These are phyloP conservation scores for Hycleus phaleratus DNA, from an alignment of 1,140 invertebrate species.

Conservation along the genomic window DNA sequence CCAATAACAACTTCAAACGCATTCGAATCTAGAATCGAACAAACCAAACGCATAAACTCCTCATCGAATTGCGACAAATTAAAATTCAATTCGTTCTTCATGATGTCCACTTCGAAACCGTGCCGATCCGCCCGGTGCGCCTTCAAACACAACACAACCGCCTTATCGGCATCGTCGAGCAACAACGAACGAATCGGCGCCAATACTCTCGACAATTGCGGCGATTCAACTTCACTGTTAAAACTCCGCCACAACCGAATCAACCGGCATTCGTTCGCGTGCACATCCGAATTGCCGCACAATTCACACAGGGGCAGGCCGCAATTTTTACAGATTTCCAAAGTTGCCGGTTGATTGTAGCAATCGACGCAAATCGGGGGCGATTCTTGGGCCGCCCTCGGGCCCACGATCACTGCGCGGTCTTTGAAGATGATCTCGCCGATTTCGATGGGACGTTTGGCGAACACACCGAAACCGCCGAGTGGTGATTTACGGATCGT, in stretches of 20 bases:
- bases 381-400: constrained; percentile 41
- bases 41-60: constrained; percentile 51
- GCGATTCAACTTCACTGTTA: constrained; percentile 26
- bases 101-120: constrained; percentile 49
- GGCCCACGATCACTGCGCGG: constrained; percentile 55
- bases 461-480: constrained; percentile 57
- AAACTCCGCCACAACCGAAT: constrained; percentile 45
- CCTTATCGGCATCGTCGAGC: constrained; percentile 45
- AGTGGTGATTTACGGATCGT: constrained; percentile 24
- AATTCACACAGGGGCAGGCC: constrained; percentile 52
- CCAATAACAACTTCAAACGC: constrained; percentile 58
- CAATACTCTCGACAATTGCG: constrained; percentile 46
- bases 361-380: constrained; percentile 49
- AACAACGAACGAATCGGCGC: constrained; percentile 53
- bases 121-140: constrained; percentile 47
- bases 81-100: constrained; percentile 48
- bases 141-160: constrained; percentile 50
- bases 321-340: constrained; percentile 49
- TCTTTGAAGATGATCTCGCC: constrained; percentile 64
- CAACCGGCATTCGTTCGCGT: constrained; percentile 52
- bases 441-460: constrained; percentile 50
- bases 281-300: constrained; percentile 48
- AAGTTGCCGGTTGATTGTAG: constrained; percentile 42
- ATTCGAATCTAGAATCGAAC: constrained; percentile 62
- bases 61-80: constrained; percentile 50